Evolutionary conservation across 2,113 vertebrate species (phyloP).

Genomic region (Telmatochromis sp.): DNA sequence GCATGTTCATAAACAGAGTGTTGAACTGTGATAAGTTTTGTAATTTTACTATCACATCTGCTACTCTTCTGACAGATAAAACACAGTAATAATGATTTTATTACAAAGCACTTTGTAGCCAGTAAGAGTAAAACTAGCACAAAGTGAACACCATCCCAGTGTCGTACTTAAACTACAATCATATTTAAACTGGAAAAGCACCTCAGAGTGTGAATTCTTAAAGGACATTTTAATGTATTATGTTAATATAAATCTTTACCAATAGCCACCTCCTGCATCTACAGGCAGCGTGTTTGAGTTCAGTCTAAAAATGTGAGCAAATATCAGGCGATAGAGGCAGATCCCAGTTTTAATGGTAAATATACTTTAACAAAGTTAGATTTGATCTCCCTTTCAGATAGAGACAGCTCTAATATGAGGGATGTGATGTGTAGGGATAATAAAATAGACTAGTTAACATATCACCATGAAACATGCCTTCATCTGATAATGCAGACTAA

Average conservation of each 20-base stretch:
- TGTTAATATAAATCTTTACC: not conserved
- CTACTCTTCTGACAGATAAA: not conserved
- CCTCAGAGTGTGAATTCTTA: not conserved
- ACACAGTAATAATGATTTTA: not conserved
- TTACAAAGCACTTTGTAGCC: not conserved
- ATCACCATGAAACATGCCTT: not conserved
- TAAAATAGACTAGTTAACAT: not conserved
- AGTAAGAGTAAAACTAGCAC: not conserved
- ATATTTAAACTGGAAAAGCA: not conserved
- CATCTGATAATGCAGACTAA: not conserved
- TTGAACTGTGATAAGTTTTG: not conserved
- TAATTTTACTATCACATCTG: not conserved
- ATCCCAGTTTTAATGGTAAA: not conserved
- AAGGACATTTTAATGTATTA: not conserved
- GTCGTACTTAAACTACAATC: not conserved
- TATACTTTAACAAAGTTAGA: not conserved
- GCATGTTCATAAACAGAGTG: not conserved
- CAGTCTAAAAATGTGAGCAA: not conserved
- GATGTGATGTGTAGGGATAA: not conserved
- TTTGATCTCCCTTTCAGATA: not conserved
- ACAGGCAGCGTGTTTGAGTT: not conserved
- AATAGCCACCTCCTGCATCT: not conserved
- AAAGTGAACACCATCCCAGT: not conserved
- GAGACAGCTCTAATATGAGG: fast-evolving
- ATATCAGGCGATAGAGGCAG: not conserved